These are phyloP conservation scores for Phasia obesa DNA, from an alignment of 2,888 invertebrate genomes.

Conservation along the genomic window DNA sequence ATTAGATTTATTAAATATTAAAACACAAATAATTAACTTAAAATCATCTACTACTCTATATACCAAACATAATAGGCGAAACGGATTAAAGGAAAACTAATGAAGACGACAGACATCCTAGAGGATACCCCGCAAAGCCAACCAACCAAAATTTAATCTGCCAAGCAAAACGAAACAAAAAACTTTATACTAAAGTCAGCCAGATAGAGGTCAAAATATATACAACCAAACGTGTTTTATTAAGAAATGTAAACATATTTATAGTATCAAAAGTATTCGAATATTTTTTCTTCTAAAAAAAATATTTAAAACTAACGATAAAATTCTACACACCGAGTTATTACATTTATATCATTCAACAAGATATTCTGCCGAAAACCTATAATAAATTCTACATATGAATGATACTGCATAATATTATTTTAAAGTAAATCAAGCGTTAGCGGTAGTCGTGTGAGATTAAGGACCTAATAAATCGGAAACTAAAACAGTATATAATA, in stretches of 20 bases:
- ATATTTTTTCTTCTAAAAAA: conserved; percentile 63
- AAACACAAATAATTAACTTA: conserved; percentile 49
- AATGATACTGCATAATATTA: conserved; percentile 27
- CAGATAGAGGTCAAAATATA: conserved; percentile 53
- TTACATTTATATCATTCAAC: conserved; percentile 51
- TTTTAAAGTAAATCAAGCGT: conserved; percentile 17
- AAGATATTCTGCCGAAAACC: conserved; percentile 21
- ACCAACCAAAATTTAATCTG: conserved; percentile 72
- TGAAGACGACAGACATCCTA: conserved; percentile 50
- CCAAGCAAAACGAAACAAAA: conserved; percentile 74
- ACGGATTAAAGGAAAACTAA: conserved; percentile 42
- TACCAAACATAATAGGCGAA: conserved; percentile 12
- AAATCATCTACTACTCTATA: conserved; percentile 49
- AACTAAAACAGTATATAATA: conserved; percentile 68
- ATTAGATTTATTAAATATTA: conserved; percentile 47
- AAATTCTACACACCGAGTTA: conserved; percentile 37
- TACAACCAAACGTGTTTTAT: conserved; percentile 42
- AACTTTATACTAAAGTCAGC: conserved; percentile 51
- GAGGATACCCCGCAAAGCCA: conserved; percentile 40
- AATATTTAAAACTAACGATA: conserved; percentile 28
- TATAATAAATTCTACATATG: conserved; percentile 26
- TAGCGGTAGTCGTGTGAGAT: conserved; percentile 34
- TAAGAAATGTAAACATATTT: conserved; percentile 40
- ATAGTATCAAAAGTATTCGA: conserved; percentile 68
- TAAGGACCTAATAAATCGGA: conserved; percentile 29